Base-by-base conservation (phyloP, 2,113 vertebrate genomes). In the Mus spicilegus region DNA sequence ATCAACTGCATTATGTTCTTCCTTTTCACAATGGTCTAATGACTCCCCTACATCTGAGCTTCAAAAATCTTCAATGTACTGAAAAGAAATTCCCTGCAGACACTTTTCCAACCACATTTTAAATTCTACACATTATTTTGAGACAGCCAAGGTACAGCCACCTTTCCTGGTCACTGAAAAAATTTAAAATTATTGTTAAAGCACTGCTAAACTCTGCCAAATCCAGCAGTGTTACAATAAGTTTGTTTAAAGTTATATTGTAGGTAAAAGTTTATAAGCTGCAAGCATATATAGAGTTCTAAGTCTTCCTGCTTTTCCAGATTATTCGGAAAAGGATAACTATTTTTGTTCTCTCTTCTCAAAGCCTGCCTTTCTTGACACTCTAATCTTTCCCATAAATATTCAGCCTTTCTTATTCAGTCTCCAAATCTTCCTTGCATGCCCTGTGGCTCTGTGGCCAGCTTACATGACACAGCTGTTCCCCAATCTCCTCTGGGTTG, bases 121-220 rank as follows among this genome's bases (percentile, higher is more conserved):
- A 88, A 84, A 93, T 92, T 65, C 39, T n/a, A 90, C 65, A 69
- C 49, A 65, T 95, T 85, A 76, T 82, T 49, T 36, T 49, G 84
- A 36, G 42, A 69, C 42, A 87, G 28, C 7, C 33, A 30, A 87
- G 24, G 11, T 42, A 69, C 28, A 86, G 3, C 10, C 63, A 51
- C 17, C 42, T 69, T 6, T 49, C 63, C 63, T 49, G 42, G 42
- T 20, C 84, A 69, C 42, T 65, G n/a, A 7, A 19, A 61, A 85
- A 39, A 13, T 24, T 19, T 51, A 24, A 46, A 82, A 36, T 10
- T 33, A 24, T 1, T 36, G 63, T 69, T 36, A 36, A 22, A 87
- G 26, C 5, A 24, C 42, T 87, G 26, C 17, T 9, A 49, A 49
- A 12, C 42, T 49, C 61, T 86, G 39, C 24, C 11, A 33, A 67